Conservation (phyloP, 2,113 vertebrate species). For the Cairina moschata region DNA sequence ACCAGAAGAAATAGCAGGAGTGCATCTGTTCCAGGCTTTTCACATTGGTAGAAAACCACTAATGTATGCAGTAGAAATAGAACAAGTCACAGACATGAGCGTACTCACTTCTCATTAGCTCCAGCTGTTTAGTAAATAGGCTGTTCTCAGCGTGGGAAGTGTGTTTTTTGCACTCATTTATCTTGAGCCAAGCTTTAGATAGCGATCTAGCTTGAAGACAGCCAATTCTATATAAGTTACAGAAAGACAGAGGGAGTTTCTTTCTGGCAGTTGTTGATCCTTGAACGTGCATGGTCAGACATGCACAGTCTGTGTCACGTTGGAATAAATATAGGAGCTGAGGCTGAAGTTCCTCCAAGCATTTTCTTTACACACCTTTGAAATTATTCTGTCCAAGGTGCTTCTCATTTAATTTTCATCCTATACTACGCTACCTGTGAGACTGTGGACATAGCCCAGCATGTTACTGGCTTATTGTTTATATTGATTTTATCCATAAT, state of each 20-base stretch:
- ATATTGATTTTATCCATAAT: background rate
- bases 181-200: background rate
- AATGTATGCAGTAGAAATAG: background rate
- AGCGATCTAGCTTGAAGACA: background rate
- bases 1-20: background rate
- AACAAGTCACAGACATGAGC: background rate
- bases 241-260: background rate
- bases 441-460: background rate
- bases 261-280: background rate
- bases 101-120: background rate
- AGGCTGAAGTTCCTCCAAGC: background rate
- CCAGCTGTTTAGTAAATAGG: background rate
- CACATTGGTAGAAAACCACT: background rate
- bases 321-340: background rate
- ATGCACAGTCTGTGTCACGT: background rate
- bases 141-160: background rate
- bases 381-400: background rate
- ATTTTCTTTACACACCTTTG: background rate
- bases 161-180: background rate
- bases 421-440: rapidly evolving
- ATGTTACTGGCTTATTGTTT: background rate
- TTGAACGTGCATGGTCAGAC: background rate
- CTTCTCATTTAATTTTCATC: background rate
- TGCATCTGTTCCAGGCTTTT: background rate
- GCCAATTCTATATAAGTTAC: background rate